Base-by-base conservation (phyloP, 2,888 invertebrate genomes). In the Synergus laeviventris region DNA sequence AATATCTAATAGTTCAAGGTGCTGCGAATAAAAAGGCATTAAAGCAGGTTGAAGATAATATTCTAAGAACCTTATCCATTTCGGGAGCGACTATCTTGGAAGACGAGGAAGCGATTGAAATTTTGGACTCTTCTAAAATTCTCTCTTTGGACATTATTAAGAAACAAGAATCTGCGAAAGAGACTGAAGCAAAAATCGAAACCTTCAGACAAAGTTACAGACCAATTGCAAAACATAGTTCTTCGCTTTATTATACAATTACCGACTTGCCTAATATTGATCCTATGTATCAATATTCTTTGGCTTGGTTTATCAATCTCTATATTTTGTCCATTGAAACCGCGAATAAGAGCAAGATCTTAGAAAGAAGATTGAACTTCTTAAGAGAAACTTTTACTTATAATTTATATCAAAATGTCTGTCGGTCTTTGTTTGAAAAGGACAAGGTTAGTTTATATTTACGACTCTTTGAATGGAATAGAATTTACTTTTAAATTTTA, bases 241-340 rank as follows among this genome's bases (percentile, higher is more conserved):
- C 97, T 11, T 94, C 95, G 59, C 91, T 97, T 64, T 97, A 96
- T 90, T 96, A 97, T 88, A 96, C 96, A 83, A 94, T 97, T 38
- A 95, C 95, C 1, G 96, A 97, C 91, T 91, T 97, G 82, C 95
- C 96, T 12, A 96, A 95, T 87, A 95, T 97, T 45, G 96, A 97
- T 91, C 96, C 96, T 9, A 97, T 97, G 96, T 97, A 97, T 91
- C 97, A 97, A 90, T 97, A 96, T 91, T 97, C 97, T 0, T 92
- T 97, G 61, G 93, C 93, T 14, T 97, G 97, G 97, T 97, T 97
- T 91, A 96, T 97, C 81, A 95, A 95, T 91, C 92, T 97, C 49
- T 97, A 96, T 87, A 91, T 95, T 8, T 92, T 93, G 81, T 96
- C 96, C 14, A 96, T 97, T 76, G 95, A 96, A 86, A 94, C 94